Evolutionary conservation across 2,888 invertebrate species (phyloP).

Genomic region (Volucella bombylans): DNA sequence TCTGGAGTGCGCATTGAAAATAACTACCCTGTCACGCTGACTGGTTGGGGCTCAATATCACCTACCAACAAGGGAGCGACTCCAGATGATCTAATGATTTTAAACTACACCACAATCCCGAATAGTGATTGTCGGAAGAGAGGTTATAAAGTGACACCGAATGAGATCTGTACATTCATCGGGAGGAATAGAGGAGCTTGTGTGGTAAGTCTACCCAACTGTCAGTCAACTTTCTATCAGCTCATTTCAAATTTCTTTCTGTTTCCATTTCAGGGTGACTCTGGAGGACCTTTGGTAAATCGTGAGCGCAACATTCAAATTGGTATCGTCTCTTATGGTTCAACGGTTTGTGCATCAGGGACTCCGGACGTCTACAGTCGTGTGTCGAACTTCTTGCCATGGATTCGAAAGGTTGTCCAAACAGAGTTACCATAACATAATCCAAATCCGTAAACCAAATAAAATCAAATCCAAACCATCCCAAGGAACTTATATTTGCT

Average conservation of each 20-base stretch:
- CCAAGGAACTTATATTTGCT: slow-evolving; percentile 52
- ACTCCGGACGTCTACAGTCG: slow-evolving; percentile 81
- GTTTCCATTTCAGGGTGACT: slow-evolving; percentile 79
- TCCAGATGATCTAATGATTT: slow-evolving; percentile 79
- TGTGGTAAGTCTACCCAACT: slow-evolving; percentile 77
- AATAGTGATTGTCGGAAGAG: slow-evolving; percentile 79
- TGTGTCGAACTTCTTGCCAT: slow-evolving; percentile 79
- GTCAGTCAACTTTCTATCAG: background rate
- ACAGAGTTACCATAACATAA: slow-evolving; percentile 74
- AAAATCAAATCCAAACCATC: slow-evolving; percentile 54
- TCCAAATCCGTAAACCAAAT: slow-evolving; percentile 47
- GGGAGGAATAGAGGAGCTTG: slow-evolving; percentile 79
- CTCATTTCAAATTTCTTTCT: background rate
- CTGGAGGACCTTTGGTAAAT: slow-evolving; percentile 81
- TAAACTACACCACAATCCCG: slow-evolving; percentile 80
- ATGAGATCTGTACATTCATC: slow-evolving; percentile 80
- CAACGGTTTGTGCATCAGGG: slow-evolving; percentile 78
- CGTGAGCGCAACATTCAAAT: slow-evolving; percentile 75
- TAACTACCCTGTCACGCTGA: slow-evolving; percentile 77
- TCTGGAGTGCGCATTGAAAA: slow-evolving; percentile 76
- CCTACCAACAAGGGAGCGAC: slow-evolving; percentile 74
- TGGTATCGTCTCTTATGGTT: slow-evolving; percentile 81
- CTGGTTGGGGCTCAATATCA: slow-evolving; percentile 81
- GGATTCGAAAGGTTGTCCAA: slow-evolving; percentile 77
- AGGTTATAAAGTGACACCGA: slow-evolving; percentile 79